Conservation (phyloP, 2,888 invertebrate species). For the Drosophila limbata region DNA sequence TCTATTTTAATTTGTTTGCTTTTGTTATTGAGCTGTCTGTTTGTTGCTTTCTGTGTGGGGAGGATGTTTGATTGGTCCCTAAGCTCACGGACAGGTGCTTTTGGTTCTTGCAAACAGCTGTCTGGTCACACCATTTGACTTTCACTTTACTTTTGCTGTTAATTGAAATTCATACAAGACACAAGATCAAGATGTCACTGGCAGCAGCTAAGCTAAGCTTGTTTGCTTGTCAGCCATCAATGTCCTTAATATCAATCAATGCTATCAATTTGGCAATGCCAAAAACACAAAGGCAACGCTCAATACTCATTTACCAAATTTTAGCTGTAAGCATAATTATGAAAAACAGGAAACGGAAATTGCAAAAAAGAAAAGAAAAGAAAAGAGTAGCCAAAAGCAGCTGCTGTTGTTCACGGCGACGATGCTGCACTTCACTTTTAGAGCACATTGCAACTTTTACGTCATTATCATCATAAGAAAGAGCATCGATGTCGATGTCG, state of each 20-base stretch:
- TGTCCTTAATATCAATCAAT: slow-evolving; percentile 30
- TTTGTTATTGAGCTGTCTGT: slow-evolving; percentile 77
- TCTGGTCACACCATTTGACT: slow-evolving; percentile 59
- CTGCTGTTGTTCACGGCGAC: slow-evolving; percentile 44
- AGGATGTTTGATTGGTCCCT: slow-evolving; percentile 70
- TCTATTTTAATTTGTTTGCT: slow-evolving; percentile 81
- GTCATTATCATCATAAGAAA: slow-evolving; percentile 27
- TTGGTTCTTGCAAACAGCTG: slow-evolving; percentile 51
- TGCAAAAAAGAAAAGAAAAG: slow-evolving; percentile 27
- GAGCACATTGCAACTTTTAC: slow-evolving; percentile 65
- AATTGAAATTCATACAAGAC: slow-evolving; percentile 76
- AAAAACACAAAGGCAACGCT: slow-evolving; percentile 50
- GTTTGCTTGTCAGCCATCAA: slow-evolving; percentile 31
- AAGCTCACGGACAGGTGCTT: slow-evolving; percentile 56
- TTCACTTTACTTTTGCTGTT: slow-evolving; percentile 55
- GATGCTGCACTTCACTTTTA: slow-evolving; percentile 65
- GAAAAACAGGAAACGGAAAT: slow-evolving; percentile 54
- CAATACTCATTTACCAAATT: slow-evolving; percentile 61
- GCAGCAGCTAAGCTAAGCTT: slow-evolving; percentile 32
- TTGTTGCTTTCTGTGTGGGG: slow-evolving; percentile 29
- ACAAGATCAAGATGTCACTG: slow-evolving; percentile 71
- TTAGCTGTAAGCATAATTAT: slow-evolving; percentile 64
- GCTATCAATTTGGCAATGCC: slow-evolving; percentile 29
- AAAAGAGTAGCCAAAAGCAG: slow-evolving; percentile 40
- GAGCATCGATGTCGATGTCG: slow-evolving; percentile 21